Percentiles rank a stretch among this genome's conserved stretches.
Evolutionary conservation across 2,113 vertebrate species (phyloP).

Genomic region (Rattus norvegicus): DNA sequence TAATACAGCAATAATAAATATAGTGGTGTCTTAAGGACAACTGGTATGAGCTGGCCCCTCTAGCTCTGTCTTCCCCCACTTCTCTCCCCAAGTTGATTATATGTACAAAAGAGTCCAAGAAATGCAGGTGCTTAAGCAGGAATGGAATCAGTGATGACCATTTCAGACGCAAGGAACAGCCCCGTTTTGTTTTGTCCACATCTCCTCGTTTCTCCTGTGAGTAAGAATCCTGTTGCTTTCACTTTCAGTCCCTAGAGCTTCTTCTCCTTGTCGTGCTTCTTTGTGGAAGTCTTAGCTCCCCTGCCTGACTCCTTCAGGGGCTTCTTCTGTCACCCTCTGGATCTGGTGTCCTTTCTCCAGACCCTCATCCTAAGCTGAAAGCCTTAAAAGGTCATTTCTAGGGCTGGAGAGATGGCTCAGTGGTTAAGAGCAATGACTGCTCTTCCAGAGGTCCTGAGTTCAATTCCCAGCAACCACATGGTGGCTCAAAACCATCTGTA

Average conservation of each 20-base stretch:
- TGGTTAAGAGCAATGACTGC: too few species aligned
- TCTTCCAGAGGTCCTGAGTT: too few species aligned
- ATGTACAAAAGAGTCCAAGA: background rate
- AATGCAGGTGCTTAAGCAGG: background rate
- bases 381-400: background rate
- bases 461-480: too few species aligned
- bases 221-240: background rate
- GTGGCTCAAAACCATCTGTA: too few species aligned
- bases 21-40: background rate
- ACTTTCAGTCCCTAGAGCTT: too few species aligned
- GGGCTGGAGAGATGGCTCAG: too few species aligned
- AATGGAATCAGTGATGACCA: too few species aligned
- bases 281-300: background rate
- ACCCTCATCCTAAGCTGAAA: background rate
- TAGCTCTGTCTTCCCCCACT: background rate
- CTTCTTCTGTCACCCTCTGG: background rate
- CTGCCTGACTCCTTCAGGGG: background rate
- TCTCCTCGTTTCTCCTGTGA: background rate
- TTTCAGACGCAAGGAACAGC: background rate
- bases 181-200: background rate
- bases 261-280: background rate
- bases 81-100: background rate
- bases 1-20: background rate
- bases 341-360: background rate
- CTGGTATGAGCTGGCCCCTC: background rate